Percentiles rank a stretch among this genome's conserved stretches.
Evolutionary conservation across 2,113 vertebrate genomes (phyloP).

Genomic region (Danio rerio): DNA sequence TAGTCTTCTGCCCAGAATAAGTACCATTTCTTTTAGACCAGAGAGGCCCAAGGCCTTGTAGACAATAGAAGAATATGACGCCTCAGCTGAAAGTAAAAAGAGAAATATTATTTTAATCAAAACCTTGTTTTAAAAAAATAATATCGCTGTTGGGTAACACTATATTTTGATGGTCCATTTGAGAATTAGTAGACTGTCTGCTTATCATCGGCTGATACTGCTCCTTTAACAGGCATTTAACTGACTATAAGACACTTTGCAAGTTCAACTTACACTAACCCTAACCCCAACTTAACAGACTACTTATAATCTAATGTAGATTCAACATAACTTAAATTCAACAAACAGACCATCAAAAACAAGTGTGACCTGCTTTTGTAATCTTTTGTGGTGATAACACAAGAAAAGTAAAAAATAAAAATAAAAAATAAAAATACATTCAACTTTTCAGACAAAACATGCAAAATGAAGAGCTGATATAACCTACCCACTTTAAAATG

Average conservation of each 20-base stretch:
- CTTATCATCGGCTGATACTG: too few species aligned
- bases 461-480: neutral
- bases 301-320: too few species aligned
- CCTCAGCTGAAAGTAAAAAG: conserved; percentile 5
- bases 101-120: conserved; percentile 1
- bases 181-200: too few species aligned
- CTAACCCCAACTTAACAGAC: too few species aligned
- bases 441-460: neutral
- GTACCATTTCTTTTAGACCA: conserved; percentile 86
- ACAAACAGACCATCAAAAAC: too few species aligned
- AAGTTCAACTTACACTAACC: too few species aligned
- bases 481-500: neutral
- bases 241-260: too few species aligned
- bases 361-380: neutral
- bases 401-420: neutral
- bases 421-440: neutral
- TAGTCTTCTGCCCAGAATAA: conserved; percentile 94
- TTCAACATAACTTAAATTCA: too few species aligned
- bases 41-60: conserved; percentile 34
- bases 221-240: too few species aligned
- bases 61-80: neutral
- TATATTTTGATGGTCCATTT: too few species aligned
- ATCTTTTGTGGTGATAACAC: neutral
- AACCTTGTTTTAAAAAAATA: too few species aligned
- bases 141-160: too few species aligned